A percentile compares a stretch with the other conserved stretches of the same genome.
phyloP scores from a whole-genome alignment of 2,888 invertebrate species.

The Cephus pulcher region DNA sequence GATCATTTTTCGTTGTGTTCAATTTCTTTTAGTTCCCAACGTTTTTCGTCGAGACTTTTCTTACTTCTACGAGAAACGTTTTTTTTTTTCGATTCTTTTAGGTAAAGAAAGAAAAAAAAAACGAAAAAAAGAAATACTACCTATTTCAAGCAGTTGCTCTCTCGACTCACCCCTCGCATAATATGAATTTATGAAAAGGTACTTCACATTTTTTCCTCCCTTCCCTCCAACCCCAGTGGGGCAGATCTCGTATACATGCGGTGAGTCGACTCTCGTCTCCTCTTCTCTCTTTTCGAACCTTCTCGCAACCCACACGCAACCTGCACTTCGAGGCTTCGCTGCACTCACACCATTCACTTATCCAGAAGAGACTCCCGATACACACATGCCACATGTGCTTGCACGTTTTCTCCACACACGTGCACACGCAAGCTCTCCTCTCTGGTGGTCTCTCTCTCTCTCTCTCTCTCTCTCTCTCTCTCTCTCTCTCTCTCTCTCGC shows the following conservation, averaged over 20 bases:
- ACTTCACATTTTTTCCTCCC: background rate
- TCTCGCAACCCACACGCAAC: conserved; percentile 42
- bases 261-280: conserved; percentile 31
- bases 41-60: too few species aligned
- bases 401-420: background rate
- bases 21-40: too few species aligned
- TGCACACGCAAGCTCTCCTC: background rate
- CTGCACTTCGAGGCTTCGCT: conserved; percentile 41
- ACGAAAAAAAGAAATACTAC: background rate
- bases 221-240: background rate
- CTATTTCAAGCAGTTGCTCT: background rate
- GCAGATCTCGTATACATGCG: conserved; percentile 17
- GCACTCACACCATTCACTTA: conserved; percentile 1
- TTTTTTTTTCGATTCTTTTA: too few species aligned
- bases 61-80: too few species aligned
- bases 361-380: conserved; percentile 10
- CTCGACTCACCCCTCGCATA: conserved; percentile 1
- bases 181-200: conserved; percentile 5
- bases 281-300: background rate
- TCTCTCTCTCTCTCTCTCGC: conserved; percentile 14
- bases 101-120: too few species aligned
- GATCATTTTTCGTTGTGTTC: too few species aligned
- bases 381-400: conserved; percentile 23
- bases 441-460: conserved; percentile 1
- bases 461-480: conserved; percentile 9